A percentile compares a stretch with the other conserved stretches of the same genome.
phyloP scores from a whole-genome alignment of 2,797 vertebrate genomes.

The Staurois parvus region DNA sequence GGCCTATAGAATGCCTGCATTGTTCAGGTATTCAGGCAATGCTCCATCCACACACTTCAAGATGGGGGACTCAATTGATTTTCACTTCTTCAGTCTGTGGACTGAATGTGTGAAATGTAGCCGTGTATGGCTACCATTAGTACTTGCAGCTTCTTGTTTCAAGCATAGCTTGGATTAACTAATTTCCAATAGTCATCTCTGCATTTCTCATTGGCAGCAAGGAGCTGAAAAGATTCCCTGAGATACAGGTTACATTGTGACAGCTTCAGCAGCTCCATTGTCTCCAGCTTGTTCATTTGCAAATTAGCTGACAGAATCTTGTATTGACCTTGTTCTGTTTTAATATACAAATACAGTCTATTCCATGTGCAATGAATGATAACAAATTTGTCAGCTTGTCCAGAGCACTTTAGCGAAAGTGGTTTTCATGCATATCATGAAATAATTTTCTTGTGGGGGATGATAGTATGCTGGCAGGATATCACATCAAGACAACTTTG shows the following conservation, averaged over 20 bases:
- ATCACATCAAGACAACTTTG: neutral
- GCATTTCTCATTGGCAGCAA: neutral
- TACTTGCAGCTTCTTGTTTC: neutral
- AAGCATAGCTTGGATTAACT: neutral
- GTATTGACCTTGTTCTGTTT: conserved; percentile 49
- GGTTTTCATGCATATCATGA: conserved; percentile 50
- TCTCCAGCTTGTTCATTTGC: conserved; percentile 39
- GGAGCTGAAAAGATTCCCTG: conserved; percentile 12
- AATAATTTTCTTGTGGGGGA: conserved; percentile 23
- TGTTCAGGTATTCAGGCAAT: too few species aligned
- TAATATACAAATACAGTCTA: conserved; percentile 52
- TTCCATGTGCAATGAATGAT: conserved; percentile 45
- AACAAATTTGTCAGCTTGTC: conserved; percentile 48
- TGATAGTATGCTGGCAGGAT: conserved; percentile 4
- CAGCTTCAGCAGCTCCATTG: conserved; percentile 26
- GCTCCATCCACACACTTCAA: too few species aligned
- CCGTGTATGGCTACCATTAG: too few species aligned
- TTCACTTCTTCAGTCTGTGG: too few species aligned
- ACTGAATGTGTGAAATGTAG: too few species aligned
- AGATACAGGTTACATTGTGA: conserved; percentile 35
- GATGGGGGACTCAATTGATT: too few species aligned
- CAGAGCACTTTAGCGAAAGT: conserved; percentile 40
- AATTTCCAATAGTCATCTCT: neutral
- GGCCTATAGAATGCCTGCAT: too few species aligned
- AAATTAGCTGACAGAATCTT: conserved; percentile 46